Evolutionary conservation across 2,888 invertebrate genomes (phyloP).

Genomic region (Nemurella pictetii): DNA sequence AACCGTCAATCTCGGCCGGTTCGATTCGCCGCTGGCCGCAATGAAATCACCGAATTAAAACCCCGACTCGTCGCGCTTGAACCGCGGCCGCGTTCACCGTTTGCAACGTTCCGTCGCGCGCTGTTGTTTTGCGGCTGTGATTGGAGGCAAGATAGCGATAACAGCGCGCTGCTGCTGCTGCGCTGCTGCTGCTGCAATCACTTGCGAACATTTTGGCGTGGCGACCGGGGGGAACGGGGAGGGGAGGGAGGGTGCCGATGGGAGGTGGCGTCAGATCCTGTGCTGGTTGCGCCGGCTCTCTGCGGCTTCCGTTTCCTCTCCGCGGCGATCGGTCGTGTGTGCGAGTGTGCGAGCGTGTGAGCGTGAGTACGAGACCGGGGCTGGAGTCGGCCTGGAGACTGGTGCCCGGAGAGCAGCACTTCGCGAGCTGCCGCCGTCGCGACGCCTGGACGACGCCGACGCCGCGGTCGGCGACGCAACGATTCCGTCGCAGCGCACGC

Average conservation of each 20-base stretch:
- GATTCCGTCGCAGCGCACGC: not conserved
- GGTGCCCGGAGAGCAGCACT: too few relatives aligned
- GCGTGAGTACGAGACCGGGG: too few relatives aligned
- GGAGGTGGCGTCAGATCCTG: constrained; percentile 15
- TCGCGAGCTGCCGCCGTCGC: not conserved
- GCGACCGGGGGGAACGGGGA: not conserved
- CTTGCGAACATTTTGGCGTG: not conserved
- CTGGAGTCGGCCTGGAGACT: too few relatives aligned
- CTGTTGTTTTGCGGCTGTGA: too few relatives aligned
- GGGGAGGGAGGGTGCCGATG: constrained; percentile 3
- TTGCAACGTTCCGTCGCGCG: too few relatives aligned
- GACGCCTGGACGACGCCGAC: not conserved
- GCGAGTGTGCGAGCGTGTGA: too few relatives aligned
- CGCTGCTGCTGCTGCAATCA: not conserved
- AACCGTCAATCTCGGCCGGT: not conserved
- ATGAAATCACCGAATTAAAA: not conserved
- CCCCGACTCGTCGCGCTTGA: not conserved
- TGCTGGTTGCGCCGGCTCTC: not conserved
- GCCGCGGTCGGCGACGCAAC: not conserved
- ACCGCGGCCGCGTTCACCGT: too few relatives aligned
- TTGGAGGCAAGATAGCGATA: too few relatives aligned
- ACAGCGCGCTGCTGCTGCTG: too few relatives aligned
- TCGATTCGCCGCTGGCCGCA: not conserved
- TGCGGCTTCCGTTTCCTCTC: constrained; percentile 24
- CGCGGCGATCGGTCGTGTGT: not conserved